phyloP scores from a whole-genome alignment of 2,113 vertebrate genomes.

The Numenius arquata region DNA sequence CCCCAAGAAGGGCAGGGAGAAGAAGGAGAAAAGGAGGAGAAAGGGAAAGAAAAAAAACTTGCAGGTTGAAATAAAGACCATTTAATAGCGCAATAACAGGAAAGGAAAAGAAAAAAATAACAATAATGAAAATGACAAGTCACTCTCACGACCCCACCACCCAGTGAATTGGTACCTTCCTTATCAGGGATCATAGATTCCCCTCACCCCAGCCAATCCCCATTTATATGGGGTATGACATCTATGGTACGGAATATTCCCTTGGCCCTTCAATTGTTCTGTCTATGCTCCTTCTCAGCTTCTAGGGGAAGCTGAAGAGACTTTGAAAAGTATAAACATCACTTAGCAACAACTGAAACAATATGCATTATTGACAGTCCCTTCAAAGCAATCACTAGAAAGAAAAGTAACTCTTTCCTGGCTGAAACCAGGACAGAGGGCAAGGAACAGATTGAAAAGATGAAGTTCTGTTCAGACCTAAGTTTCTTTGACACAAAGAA shows the following conservation, averaged over 20 bases:
- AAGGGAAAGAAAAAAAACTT: not conserved
- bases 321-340: not conserved
- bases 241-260: not conserved
- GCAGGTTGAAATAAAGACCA: not conserved
- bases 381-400: not conserved
- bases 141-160: not conserved
- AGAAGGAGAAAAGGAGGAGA: not conserved
- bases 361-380: not conserved
- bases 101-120: not conserved
- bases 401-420: not conserved
- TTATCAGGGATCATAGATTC: not conserved
- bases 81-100: not conserved
- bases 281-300: not conserved
- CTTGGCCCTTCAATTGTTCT: not conserved
- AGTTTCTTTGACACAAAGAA: not conserved
- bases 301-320: not conserved
- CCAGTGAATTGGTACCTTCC: not conserved
- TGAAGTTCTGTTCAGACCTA: not conserved
- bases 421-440: not conserved
- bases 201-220: not conserved
- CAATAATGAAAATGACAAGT: not conserved
- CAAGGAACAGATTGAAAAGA: not conserved
- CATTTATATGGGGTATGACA: not conserved
- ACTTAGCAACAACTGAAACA: not conserved
- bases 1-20: not conserved